Evolutionary conservation across 2,113 vertebrate genomes (phyloP), one percentile per base, ranked within the genome.

Genomic region (Panthera tigris): DNA sequence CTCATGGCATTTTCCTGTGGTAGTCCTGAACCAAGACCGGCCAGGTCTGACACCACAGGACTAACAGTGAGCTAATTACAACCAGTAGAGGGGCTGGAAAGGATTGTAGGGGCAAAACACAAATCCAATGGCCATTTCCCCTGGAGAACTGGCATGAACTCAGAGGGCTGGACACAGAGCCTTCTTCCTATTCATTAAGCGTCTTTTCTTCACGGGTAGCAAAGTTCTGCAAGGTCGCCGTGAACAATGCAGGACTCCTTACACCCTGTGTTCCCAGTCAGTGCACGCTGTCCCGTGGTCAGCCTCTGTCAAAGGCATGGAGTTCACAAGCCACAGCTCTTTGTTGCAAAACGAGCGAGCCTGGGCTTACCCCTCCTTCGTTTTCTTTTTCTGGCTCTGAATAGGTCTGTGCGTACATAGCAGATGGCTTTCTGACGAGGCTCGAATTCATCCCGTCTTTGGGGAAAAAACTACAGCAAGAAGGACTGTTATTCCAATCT

Each of bases 351-450:
- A 76, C 63, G 86, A 89, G 86, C 68, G 74, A 96, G 86, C 91
- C 57, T 48, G 96, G 97, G 74, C 94, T 97, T 92, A 68, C 73
- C 94, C 82, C 91, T 88, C 94, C 94, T 91, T 81, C 87, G 0
- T 68, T 92, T 95, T 97, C 96, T 95, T 96, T 97, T 97, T 90
- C 95, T 97, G 97, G 97, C 97, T 96, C 93, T 31, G 92, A 97
- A 93, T 63, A 95, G 93, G 96, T 61, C 95, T 97, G 93, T 76
- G 97, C 25, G 5, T 88, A 92, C 89, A 96, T n/a, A 95, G 97
- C 98, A 98, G 98, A 98, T 97, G 96, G 98, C 95, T 97, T 97
- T 98, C 98, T 97, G 97, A 96, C 2, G 97, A 97, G 94, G 97
- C 95, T 95, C 97, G 88, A 97, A 97, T 95, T 79, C 98, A 96